Percentiles rank a stretch among this genome's conserved stretches.
These are phyloP conservation scores for Apocheima hispidaria DNA, from an alignment of 2,888 invertebrate genomes.

Conservation along the genomic window DNA sequence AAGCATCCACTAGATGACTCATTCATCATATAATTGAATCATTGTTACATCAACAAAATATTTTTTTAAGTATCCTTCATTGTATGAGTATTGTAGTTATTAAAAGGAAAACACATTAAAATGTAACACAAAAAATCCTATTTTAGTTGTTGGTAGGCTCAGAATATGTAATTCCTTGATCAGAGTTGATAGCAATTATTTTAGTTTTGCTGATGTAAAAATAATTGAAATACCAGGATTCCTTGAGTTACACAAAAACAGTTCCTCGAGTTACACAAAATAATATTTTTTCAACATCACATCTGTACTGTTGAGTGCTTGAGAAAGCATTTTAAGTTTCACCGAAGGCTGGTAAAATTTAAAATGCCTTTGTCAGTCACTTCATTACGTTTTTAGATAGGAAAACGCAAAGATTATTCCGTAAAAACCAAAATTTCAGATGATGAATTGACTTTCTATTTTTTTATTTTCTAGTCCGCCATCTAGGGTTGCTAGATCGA, in stretches of 20 bases:
- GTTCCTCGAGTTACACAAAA: background rate
- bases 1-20: too few relatives aligned
- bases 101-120: slow-evolving; percentile 3
- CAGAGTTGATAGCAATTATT: background rate
- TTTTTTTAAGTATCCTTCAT: slow-evolving; percentile 46
- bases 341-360: slow-evolving; percentile 28
- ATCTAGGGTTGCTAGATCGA: background rate
- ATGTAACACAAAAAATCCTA: slow-evolving; percentile 34
- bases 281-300: background rate
- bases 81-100: slow-evolving; percentile 56
- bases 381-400: slow-evolving; percentile 15
- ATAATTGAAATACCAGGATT: background rate
- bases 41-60: background rate
- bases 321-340: slow-evolving; percentile 34
- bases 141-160: background rate
- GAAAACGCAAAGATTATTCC: slow-evolving; percentile 29
- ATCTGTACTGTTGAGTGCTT: background rate
- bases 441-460: background rate
- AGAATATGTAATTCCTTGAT: background rate
- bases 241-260: slow-evolving; percentile 29
- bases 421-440: slow-evolving; percentile 15
- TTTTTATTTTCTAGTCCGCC: background rate
- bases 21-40: background rate
- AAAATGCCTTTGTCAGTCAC: slow-evolving; percentile 30
- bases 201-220: background rate